phyloP scores from a whole-genome alignment of 2,113 vertebrate species.

The Burhinus bistriatus region DNA sequence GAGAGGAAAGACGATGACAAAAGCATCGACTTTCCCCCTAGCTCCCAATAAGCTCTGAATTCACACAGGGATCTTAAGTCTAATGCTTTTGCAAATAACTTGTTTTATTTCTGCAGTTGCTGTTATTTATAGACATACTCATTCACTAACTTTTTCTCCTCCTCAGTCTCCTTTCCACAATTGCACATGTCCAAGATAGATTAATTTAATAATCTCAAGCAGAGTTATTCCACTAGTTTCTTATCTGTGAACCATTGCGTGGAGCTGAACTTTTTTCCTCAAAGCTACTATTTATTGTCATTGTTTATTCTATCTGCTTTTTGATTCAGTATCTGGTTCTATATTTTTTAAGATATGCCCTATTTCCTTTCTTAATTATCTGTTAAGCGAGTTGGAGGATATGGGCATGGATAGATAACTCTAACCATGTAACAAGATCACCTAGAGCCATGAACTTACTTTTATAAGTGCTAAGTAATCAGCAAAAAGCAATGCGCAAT shows the following conservation, averaged over 20 bases:
- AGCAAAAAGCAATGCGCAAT: rapidly evolving
- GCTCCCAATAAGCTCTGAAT: background rate
- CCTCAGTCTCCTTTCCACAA: background rate
- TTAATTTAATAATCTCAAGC: background rate
- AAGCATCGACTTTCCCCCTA: background rate
- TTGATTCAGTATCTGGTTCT: background rate
- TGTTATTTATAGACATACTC: background rate
- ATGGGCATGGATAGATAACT: no score
- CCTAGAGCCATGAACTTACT: background rate
- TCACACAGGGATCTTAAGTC: background rate
- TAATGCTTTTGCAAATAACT: background rate
- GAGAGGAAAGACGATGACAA: background rate
- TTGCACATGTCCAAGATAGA: background rate
- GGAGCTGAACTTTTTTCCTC: background rate
- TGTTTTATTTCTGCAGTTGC: background rate
- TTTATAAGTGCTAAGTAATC: background rate
- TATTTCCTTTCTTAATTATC: background rate
- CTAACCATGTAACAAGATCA: background rate
- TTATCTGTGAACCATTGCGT: background rate
- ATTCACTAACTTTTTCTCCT: background rate
- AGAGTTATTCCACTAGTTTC: background rate
- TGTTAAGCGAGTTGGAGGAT: background rate
- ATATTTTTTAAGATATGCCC: background rate
- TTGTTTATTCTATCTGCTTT: background rate
- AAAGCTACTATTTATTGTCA: background rate